These are phyloP conservation scores for Halcyon malimbica DNA, from an alignment of 2,113 vertebrate genomes.

Conservation along the genomic window DNA sequence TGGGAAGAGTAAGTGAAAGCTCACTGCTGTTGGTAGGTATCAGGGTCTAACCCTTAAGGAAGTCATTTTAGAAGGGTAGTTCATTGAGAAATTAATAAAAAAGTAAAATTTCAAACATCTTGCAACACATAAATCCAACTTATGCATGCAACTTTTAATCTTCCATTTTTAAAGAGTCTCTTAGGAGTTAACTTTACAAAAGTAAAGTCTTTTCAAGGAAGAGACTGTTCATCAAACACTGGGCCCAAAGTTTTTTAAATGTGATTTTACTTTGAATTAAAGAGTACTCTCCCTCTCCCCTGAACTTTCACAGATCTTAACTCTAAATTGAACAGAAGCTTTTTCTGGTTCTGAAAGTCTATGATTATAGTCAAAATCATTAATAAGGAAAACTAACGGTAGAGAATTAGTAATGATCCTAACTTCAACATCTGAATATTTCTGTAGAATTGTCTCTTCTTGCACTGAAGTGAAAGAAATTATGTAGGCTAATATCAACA, in stretches of 20 bases:
- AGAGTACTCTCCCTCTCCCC: neutral
- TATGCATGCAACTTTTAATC: neutral
- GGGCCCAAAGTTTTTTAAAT: neutral
- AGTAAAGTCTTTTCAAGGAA: neutral
- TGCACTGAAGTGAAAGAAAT: neutral
- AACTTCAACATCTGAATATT: neutral
- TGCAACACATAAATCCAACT: neutral
- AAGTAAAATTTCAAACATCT: neutral
- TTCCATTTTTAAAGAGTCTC: neutral
- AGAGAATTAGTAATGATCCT: neutral
- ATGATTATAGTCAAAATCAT: neutral
- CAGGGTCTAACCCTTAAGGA: neutral
- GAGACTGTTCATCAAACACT: neutral
- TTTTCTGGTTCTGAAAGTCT: neutral
- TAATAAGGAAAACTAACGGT: neutral
- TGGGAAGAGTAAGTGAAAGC: neutral
- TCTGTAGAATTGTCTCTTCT: neutral
- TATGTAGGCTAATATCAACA: neutral
- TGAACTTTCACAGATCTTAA: neutral
- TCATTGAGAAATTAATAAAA: neutral
- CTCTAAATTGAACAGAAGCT: neutral
- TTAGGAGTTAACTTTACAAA: neutral
- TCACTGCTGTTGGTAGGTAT: neutral
- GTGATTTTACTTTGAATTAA: neutral
- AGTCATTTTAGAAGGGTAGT: neutral